These are phyloP conservation scores for Limnephilus auricula DNA, from an alignment of 2,888 invertebrate species.

Conservation along the genomic window DNA sequence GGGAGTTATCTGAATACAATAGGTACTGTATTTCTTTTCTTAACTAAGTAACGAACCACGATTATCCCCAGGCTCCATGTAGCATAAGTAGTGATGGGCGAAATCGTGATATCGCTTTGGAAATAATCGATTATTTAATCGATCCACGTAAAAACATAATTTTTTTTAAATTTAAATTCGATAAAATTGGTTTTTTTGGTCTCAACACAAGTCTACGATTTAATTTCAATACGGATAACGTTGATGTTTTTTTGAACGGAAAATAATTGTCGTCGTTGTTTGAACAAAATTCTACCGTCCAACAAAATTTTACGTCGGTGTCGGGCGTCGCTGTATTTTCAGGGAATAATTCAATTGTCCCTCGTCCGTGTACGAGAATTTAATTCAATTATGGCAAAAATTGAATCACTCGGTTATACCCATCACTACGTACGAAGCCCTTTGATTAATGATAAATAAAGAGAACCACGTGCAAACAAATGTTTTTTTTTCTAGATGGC, in stretches of 20 bases:
- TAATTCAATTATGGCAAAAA: not conserved
- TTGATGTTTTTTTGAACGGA: no score
- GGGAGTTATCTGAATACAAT: not conserved
- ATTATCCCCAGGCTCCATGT: not conserved
- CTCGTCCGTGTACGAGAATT: not conserved
- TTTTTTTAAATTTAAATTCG: not conserved
- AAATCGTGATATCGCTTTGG: not conserved
- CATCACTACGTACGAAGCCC: no score
- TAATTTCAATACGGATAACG: not conserved
- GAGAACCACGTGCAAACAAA: not conserved
- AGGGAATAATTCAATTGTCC: not conserved
- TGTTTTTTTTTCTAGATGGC: not conserved
- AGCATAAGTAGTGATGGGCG: not conserved
- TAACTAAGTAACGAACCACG: not conserved
- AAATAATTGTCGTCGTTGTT: no score
- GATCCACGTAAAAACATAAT: no score
- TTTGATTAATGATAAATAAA: no score
- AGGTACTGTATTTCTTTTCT: not conserved
- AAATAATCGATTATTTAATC: not conserved
- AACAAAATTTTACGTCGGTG: no score
- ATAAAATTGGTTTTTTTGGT: no score
- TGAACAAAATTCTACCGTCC: no score
- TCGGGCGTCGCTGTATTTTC: not conserved
- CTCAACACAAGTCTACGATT: no score
- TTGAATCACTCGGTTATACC: no score